Evolutionary conservation across 2,888 invertebrate species (phyloP), one percentile per base, ranked within the genome.

Genomic region (Apodemia mormo): DNA sequence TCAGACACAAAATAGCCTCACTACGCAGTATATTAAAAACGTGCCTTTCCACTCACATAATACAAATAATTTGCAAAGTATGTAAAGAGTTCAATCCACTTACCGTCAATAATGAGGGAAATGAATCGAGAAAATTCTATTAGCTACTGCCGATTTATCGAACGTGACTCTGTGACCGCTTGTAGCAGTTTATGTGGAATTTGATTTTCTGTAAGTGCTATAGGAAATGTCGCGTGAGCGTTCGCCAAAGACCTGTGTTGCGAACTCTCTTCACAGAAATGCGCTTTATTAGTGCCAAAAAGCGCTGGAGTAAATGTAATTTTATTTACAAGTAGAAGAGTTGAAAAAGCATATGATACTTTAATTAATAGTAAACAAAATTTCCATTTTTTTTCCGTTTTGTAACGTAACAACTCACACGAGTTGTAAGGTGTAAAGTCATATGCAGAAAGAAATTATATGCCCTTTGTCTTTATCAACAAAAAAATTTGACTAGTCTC

Each of bases 201-300:
- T 85, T 84, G 83, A 85, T 86, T 85, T 82, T 79, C 77, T 67
- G 81, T 85, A 84, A 87, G 82, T 88, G 84, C 84, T 86, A 84
- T 85, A 85, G 86, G 86, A 87, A 88, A 85, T 86, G 87, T 89
- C 88, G 85, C 84, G 83, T 85, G 85, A 85, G 78, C 80, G 79
- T 73, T 75, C 69, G 73, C 75, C 72, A 65, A 73, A 74, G 72
- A 64, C 33, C 33, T 33, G 14, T 64, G 61, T 64, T 64, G 14
- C 61, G 7, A 37, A 14, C 7, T 12, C 7, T 22, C 2, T 54
- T 0, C 8, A 22, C n/a, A n/a, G 0, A n/a, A 54, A 54, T 7
- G 52, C 52, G 52, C 52, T 54, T 2, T n/a, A 52, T 52, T 52
- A 52, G 1, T n/a, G n/a, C 2, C 1, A n/a, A n/a, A n/a, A 52